Percentiles rank a stretch among this genome's conserved stretches.
Evolutionary conservation across 1,140 invertebrate genomes (phyloP).

Genomic region (Aporrectodea caliginosa): DNA sequence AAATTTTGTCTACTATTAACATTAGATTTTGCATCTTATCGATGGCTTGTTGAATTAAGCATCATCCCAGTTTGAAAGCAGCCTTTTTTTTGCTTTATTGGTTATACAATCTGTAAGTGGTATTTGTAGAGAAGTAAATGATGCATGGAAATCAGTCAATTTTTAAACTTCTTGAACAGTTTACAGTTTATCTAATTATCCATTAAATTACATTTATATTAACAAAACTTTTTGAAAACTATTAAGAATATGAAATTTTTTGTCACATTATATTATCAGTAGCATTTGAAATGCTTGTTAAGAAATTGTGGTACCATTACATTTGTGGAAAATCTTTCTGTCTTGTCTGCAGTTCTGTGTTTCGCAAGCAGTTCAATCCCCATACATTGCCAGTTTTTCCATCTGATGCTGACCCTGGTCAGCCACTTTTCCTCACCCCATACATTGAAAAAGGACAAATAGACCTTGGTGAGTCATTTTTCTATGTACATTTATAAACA

Average conservation of each 20-base stretch:
- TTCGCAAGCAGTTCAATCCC: neutral
- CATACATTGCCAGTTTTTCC: neutral
- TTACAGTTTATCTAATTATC: no score
- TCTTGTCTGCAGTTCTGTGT: neutral
- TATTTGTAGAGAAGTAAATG: no score
- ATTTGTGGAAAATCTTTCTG: neutral
- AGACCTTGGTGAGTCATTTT: constrained; percentile 23
- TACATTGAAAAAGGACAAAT: constrained; percentile 63
- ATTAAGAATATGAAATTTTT: neutral
- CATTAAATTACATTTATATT: neutral
- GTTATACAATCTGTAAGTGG: no score
- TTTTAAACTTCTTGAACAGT: no score
- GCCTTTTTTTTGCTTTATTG: no score
- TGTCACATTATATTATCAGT: no score
- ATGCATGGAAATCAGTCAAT: no score
- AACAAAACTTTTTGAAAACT: neutral
- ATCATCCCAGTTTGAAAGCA: no score
- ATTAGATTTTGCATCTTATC: neutral
- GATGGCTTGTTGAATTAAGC: neutral
- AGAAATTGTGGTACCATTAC: neutral
- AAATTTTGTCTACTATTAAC: no score
- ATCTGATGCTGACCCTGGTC: constrained; percentile 58
- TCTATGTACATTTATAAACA: neutral
- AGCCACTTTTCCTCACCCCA: constrained; percentile 66
- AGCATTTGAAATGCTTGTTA: neutral